Conservation (phyloP, 2,888 invertebrate species). For the Erebia ligea region DNA sequence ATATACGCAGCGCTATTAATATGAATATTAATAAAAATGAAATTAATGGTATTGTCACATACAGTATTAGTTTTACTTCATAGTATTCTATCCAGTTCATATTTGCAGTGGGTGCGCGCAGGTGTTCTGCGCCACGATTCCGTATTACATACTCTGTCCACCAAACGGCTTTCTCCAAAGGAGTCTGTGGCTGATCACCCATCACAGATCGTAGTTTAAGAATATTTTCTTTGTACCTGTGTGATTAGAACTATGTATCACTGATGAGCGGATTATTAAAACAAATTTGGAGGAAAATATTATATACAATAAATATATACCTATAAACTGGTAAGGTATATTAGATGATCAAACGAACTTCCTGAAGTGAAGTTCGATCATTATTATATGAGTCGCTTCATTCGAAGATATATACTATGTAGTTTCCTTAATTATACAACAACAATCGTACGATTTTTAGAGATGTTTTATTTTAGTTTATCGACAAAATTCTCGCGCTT, state of each 20-base stretch:
- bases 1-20: neutral
- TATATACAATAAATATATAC: no score
- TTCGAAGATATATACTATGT: no score
- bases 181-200: slow-evolving; percentile 36
- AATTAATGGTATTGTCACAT: neutral
- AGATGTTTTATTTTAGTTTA: no score
- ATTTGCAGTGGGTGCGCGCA: slow-evolving; percentile 36
- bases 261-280: no score
- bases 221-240: slow-evolving; percentile 41
- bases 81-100: slow-evolving; percentile 34
- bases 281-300: no score
- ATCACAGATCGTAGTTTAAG: slow-evolving; percentile 29
- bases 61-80: slow-evolving; percentile 29
- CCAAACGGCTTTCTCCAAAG: slow-evolving; percentile 41
- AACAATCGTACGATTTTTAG: no score
- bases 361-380: no score
- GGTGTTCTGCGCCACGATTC: slow-evolving; percentile 36
- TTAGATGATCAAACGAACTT: no score
- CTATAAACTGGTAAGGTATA: no score
- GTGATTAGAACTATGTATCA: neutral
- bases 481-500: no score
- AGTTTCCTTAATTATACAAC: no score
- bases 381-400: no score
- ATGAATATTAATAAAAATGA: neutral
- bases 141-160: slow-evolving; percentile 43